Evolutionary conservation across 2,113 vertebrate species (phyloP).

Genomic region (Hyperopisus bebe): DNA sequence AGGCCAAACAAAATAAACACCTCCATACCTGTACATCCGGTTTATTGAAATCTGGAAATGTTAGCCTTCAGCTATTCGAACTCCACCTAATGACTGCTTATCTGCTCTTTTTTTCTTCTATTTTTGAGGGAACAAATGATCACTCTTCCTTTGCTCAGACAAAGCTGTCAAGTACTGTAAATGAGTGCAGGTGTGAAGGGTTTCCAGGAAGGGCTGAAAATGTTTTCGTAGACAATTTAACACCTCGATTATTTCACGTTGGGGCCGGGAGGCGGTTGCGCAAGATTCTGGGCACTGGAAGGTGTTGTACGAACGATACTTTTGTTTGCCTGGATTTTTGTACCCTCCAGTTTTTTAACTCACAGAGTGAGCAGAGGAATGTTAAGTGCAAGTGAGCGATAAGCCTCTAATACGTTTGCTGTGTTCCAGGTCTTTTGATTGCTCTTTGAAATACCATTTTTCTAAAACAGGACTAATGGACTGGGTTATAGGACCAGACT

Average conservation of each 20-base stretch:
- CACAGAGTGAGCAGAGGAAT: not conserved
- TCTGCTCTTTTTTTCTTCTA: not conserved
- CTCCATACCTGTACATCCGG: constrained; percentile 60
- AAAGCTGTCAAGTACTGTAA: constrained; percentile 11
- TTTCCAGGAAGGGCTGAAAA: not conserved
- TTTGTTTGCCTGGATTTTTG: not conserved
- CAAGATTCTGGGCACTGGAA: not conserved
- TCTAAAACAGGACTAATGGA: not conserved
- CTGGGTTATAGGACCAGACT: not conserved
- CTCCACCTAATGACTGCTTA: not conserved
- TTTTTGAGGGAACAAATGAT: not conserved
- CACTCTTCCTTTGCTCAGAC: not conserved
- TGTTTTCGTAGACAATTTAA: not conserved
- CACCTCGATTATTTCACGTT: not conserved
- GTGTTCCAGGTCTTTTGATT: not conserved
- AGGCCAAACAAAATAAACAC: constrained; percentile 62
- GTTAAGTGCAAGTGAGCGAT: constrained; percentile 3
- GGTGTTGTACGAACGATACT: not conserved
- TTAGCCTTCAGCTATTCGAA: not conserved
- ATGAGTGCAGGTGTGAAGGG: constrained; percentile 1
- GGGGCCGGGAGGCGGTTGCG: not conserved
- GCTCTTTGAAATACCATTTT: not conserved
- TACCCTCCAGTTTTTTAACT: not conserved
- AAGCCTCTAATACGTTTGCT: not conserved
- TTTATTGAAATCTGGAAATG: constrained; percentile 40